Evolutionary conservation across 2,113 vertebrate species (phyloP).

Genomic region (Chloroceryle aenea): DNA sequence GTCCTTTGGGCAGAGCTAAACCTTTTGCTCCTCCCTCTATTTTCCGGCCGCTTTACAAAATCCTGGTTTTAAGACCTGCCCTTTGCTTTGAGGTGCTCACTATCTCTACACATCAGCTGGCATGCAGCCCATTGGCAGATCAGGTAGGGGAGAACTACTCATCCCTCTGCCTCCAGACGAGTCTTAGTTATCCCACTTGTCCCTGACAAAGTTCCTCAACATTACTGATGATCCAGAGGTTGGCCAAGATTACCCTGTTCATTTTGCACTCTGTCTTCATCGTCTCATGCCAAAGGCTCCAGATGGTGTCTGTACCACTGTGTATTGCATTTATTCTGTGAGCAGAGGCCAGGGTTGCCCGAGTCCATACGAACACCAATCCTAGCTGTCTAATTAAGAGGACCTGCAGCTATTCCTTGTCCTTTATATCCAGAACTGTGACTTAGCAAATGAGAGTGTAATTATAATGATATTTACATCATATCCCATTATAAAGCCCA

Average conservation of each 20-base stretch:
- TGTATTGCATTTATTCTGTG: slow-evolving; percentile 35
- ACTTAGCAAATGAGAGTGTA: slow-evolving; percentile 59
- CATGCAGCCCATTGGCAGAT: neutral
- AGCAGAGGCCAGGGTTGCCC: neutral
- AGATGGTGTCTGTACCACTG: slow-evolving; percentile 34
- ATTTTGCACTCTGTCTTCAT: neutral
- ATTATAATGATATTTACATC: slow-evolving; percentile 65
- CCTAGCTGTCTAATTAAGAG: slow-evolving; percentile 30
- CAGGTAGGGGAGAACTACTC: neutral
- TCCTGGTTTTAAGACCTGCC: neutral
- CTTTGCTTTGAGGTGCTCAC: neutral
- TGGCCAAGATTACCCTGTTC: neutral
- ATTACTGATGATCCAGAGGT: neutral
- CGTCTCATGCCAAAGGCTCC: slow-evolving; percentile 20
- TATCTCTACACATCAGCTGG: neutral
- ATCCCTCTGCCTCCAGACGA: neutral
- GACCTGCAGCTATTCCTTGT: slow-evolving; percentile 44
- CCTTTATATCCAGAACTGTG: slow-evolving; percentile 52
- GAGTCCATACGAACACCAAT: neutral
- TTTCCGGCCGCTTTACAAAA: neutral
- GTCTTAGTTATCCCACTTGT: neutral
- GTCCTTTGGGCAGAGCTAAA: neutral
- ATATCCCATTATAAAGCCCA: slow-evolving; percentile 41
- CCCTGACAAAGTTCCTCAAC: neutral
- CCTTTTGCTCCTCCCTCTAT: neutral